phyloP scores from a whole-genome alignment of 2,888 invertebrate genomes.

The Serripes groenlandicus region DNA sequence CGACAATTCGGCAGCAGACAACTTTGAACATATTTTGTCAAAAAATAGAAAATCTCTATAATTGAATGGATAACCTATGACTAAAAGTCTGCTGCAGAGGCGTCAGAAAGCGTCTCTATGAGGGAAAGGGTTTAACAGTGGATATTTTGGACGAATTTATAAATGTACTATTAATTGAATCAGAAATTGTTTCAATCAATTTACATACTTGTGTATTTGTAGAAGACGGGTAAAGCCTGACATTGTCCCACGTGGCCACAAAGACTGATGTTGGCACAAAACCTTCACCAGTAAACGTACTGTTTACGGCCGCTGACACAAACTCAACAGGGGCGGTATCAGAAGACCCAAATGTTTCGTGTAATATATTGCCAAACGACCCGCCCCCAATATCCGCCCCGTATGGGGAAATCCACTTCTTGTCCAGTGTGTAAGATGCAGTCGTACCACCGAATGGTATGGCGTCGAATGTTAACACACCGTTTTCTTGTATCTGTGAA shows the following conservation, averaged over 20 bases:
- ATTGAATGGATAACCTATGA: not conserved
- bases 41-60: not conserved
- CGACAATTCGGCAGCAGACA: not conserved
- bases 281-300: slow-evolving; percentile 27
- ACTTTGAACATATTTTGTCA: not conserved
- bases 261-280: slow-evolving; percentile 20
- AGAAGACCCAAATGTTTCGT: not conserved
- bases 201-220: slow-evolving; percentile 15
- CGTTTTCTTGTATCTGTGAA: slow-evolving; percentile 48
- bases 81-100: not conserved
- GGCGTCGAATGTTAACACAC: slow-evolving; percentile 34
- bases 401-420: slow-evolving; percentile 45
- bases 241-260: slow-evolving; percentile 43
- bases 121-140: not conserved
- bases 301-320: slow-evolving; percentile 20
- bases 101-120: not conserved
- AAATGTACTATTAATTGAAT: too few species aligned
- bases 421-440: not conserved
- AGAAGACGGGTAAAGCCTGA: slow-evolving; percentile 9
- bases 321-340: slow-evolving; percentile 8
- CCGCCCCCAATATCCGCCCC: slow-evolving; percentile 32
- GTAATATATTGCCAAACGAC: not conserved
- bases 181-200: too few species aligned
- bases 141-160: not conserved
- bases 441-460: slow-evolving; percentile 16